phyloP scores from a whole-genome alignment of 30 jellyfish, hydroid and myxozoan genomes.

The Aurelia coerulea region DNA sequence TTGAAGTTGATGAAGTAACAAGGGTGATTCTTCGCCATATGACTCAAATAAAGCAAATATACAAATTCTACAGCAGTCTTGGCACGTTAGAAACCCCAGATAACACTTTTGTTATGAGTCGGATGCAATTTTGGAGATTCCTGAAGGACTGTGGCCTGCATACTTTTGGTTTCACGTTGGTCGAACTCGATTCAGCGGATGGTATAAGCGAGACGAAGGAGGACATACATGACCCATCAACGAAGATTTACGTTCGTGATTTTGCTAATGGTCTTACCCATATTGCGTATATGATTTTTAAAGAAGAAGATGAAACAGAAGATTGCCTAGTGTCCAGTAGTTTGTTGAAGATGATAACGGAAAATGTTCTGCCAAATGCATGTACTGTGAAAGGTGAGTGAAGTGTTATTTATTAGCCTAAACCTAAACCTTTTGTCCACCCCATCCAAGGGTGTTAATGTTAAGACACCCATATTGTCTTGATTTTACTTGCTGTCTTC shows the following conservation, averaged over 20 bases:
- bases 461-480: too few relatives aligned
- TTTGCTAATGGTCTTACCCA: conserved; percentile 58
- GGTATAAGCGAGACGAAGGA: conserved; percentile 23
- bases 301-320: conserved; percentile 22
- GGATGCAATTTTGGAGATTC: conserved; percentile 81
- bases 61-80: conserved; percentile 89
- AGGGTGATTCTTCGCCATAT: conserved; percentile 56
- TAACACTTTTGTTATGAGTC: conserved; percentile 77
- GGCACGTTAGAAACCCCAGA: conserved; percentile 71
- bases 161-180: conserved; percentile 57
- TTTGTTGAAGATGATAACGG: conserved; percentile 54
- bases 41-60: conserved; percentile 74
- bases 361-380: conserved; percentile 49
- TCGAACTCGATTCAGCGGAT: conserved; percentile 48
- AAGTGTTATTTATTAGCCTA: too few relatives aligned
- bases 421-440: too few relatives aligned
- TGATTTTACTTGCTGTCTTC: too few relatives aligned
- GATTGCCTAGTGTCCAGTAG: conserved; percentile 33
- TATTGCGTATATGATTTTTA: conserved; percentile 56
- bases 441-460: too few relatives aligned
- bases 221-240: conserved; percentile 49
- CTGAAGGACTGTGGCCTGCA: conserved; percentile 78
- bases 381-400: conserved; percentile 48
- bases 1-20: conserved; percentile 63
- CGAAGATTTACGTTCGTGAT: conserved; percentile 72